Base-by-base conservation (phyloP, 2,888 invertebrate species). In the Tetrapedia diversipes region DNA sequence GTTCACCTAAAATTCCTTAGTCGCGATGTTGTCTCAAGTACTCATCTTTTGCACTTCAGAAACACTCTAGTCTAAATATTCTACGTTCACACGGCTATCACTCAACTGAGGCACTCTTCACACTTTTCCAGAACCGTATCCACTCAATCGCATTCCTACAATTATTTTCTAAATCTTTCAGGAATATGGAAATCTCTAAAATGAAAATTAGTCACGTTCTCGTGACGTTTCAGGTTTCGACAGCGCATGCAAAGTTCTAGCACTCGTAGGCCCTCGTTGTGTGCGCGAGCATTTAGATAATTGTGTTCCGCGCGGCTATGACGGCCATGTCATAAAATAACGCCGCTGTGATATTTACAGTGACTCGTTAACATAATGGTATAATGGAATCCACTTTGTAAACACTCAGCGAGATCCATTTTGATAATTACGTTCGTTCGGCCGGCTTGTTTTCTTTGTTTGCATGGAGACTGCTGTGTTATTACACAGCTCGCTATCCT, bases 331-430 rank as follows among this genome's bases (percentile, higher is more conserved):
- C n/a, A 10, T 49, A 60, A 60, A 47, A 47, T 47, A 60, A 34
- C 45, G 47, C 16, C 43, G 10, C 1, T 34, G 8, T 27, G 19
- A 63, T 63, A 63, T 63, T 63, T 63, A 63, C 49, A 63, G 49
- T 19, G 49, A 37, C 37, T 63, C 37, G 61, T 37, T 49, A 27
- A 49, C 61, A 27, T 29, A 63, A 63, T n/a, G n/a, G 49, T 22
- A 63, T 63, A 63, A 63, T 49, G 49, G n/a, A 63, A 29, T 49
- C 10, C 27, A 14, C 61, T 1, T 37, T 63, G 37, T 32, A 49
- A 63, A 63, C 34, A 0, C 8, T n/a, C n/a, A 8, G 10, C 14
- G 19, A 22, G 37, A 27, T 63, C 49, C 61, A 63, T 37, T 63
- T 63, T 8, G 61, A 63, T 63, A 37, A 63, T 63, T 63, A 37